Evolutionary conservation across 2,797 vertebrate species (phyloP).

Genomic region (Threskiornis aethiopicus): DNA sequence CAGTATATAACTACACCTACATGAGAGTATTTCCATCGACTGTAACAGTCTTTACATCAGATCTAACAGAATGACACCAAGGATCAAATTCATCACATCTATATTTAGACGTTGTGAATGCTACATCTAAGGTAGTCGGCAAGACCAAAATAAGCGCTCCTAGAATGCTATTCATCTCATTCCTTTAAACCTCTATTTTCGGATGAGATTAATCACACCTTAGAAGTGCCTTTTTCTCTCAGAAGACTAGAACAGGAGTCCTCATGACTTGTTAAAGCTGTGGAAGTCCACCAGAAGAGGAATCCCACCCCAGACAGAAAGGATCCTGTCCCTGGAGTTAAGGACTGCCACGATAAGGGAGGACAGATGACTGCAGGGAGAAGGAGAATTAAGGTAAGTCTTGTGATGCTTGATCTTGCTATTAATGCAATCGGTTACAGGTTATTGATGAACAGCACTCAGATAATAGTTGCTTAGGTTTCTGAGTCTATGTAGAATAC

Average conservation of each 20-base stretch:
- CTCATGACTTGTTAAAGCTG: not conserved
- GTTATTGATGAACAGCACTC: not conserved
- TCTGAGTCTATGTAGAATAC: not conserved
- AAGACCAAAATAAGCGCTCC: slow-evolving; percentile 16
- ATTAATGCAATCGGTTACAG: not conserved
- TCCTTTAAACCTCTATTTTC: not conserved
- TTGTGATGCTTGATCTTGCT: not conserved
- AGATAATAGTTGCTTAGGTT: not conserved
- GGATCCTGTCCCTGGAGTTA: not conserved
- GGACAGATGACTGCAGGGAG: not conserved
- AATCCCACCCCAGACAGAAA: not conserved
- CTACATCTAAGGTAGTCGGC: not conserved
- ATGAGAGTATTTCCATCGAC: not conserved
- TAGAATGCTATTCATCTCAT: not conserved
- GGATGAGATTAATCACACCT: not conserved
- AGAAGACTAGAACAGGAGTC: not conserved
- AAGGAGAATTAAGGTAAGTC: not conserved
- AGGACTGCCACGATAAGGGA: not conserved
- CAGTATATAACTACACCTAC: slow-evolving; percentile 2
- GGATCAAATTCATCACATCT: slow-evolving; percentile 38
- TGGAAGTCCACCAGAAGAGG: not conserved
- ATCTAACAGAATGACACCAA: slow-evolving; percentile 13
- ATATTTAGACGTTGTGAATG: not conserved
- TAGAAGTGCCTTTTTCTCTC: not conserved
- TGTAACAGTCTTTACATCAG: slow-evolving; percentile 19